Percentiles rank a stretch among this genome's conserved stretches.
phyloP scores from a whole-genome alignment of 2,797 vertebrate genomes.

The Gastrophryne carolinensis region DNA sequence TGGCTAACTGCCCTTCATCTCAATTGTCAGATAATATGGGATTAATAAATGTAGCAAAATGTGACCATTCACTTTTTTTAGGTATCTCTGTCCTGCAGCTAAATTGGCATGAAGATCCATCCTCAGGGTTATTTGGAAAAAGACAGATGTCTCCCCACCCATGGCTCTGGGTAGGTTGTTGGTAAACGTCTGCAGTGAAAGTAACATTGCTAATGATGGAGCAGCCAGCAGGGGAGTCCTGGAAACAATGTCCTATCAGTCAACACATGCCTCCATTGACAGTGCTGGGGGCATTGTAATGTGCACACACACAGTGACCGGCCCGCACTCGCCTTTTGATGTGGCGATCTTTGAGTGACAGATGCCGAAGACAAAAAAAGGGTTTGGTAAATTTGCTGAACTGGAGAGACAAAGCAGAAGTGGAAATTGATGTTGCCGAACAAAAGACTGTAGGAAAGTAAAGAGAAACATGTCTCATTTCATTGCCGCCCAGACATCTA shows the following conservation, averaged over 20 bases:
- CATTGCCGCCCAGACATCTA: background rate
- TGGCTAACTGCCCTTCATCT: no score
- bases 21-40: no score
- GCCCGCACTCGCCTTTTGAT: background rate
- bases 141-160: no score
- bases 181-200: background rate
- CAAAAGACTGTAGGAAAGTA: constrained; percentile 2
- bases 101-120: no score
- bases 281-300: background rate
- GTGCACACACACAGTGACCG: background rate
- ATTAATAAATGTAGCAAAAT: no score
- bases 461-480: background rate
- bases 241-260: constrained; percentile 21
- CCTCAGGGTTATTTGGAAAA: no score
- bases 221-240: background rate
- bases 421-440: constrained; percentile 8
- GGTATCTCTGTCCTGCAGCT: no score
- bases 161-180: no score
- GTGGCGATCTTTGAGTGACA: constrained; percentile 25
- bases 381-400: constrained; percentile 26
- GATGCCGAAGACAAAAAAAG: constrained; percentile 38
- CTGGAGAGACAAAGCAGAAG: constrained; percentile 20
- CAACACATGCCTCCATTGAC: constrained; percentile 11
- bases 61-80: no score
- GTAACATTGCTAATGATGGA: background rate